Evolutionary conservation across 2,888 invertebrate species (phyloP).

Genomic region (Andrena fulva): DNA sequence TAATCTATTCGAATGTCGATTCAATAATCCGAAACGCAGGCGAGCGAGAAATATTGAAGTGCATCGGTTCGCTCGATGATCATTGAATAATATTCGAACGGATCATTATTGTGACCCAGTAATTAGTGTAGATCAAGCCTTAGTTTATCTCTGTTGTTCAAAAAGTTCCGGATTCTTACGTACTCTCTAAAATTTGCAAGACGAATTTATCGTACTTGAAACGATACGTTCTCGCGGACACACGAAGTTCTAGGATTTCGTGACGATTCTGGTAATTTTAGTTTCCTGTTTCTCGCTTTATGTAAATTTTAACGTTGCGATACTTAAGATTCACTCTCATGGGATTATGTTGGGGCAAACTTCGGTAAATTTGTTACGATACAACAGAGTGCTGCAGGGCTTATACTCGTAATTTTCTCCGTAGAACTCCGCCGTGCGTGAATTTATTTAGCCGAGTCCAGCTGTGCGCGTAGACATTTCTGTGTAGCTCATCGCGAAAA

Average conservation of each 20-base stretch:
- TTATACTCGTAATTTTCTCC: constrained; percentile 15
- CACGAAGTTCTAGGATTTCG: background rate
- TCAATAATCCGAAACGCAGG: constrained; percentile 6
- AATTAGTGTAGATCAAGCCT: constrained; percentile 33
- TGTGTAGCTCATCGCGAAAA: constrained; percentile 40
- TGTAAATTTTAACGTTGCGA: background rate
- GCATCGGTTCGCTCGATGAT: background rate
- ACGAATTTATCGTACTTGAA: constrained; percentile 16
- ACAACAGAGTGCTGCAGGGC: constrained; percentile 47
- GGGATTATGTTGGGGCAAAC: constrained; percentile 58
- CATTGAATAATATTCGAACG: constrained; percentile 34
- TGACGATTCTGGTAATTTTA: constrained; percentile 11
- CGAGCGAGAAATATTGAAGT: background rate
- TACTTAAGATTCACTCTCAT: constrained; percentile 26
- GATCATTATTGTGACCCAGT: constrained; percentile 13
- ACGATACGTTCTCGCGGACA: constrained; percentile 34
- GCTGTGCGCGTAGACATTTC: constrained; percentile 6
- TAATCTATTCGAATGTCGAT: constrained; percentile 37
- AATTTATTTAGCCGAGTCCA: constrained; percentile 25
- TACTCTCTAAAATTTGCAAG: background rate
- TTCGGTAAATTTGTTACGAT: constrained; percentile 60
- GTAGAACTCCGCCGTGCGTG: background rate
- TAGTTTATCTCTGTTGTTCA: constrained; percentile 43
- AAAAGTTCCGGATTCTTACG: constrained; percentile 5
- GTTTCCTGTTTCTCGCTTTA: constrained; percentile 10